Evolutionary conservation across 2,113 vertebrate genomes (phyloP), one percentile per base, ranked within the genome.

Genomic region (Myodes glareolus): DNA sequence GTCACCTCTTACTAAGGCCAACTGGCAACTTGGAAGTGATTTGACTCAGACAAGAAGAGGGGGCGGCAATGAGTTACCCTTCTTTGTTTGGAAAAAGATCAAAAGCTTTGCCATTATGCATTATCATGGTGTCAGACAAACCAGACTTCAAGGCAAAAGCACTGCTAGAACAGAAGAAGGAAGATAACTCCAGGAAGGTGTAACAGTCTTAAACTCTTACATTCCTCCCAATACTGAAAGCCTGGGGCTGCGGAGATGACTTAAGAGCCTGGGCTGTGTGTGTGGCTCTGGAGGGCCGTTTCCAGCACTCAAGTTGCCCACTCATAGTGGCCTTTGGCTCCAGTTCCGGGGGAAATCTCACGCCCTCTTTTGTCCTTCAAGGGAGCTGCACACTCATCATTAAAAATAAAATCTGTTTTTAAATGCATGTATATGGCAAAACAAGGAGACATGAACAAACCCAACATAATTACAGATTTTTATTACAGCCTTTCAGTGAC

Each of bases 1-100:
- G 73, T 90, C 88, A 96, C 68, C 36, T 95, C 67, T 97, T 72
- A 94, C 50, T 77, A 47, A 95, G 91, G 73, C 68, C 90, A 84
- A 47, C 89, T 90, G 61, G 67, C 86, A 80, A 58, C 88, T 89
- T 96, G 58, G 78, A 94, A 95, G 47, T 87, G 73, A 92, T 90
- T 88, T 96, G 89, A 76, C 29, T 91, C 78, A 97, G 23, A 86
- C 52, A 72, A 94, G 80, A 76, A 86, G 93, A 93, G 58, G 50
- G 27, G 55, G 31, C 80, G 47, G 42, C 58, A 31, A 88, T 50
- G n/a, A 91, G 90, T 76, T 76, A 13, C 68, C 77, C 27, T 93
- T 80, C 45, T 92, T 81, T 92, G 33, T 65, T 72, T 65, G 27
- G 58, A 89, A 81, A 82, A 94, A 92, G 25, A 86, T 84, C 42